Evolutionary conservation across 2,888 invertebrate species (phyloP).

Genomic region (Pollenia angustigena): DNA sequence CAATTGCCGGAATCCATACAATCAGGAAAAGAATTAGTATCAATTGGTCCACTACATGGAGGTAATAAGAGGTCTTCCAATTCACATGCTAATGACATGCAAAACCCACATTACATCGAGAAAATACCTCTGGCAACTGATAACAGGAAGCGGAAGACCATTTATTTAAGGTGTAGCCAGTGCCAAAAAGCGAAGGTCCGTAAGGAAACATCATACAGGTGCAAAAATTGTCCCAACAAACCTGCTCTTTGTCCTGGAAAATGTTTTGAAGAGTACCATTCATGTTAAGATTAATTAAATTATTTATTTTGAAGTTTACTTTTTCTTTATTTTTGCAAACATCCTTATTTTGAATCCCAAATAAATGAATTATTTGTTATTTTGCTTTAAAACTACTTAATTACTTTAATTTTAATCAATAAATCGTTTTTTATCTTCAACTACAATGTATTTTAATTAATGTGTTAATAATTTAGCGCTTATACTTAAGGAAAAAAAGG

Average conservation of each 20-base stretch:
- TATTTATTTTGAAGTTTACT: background rate
- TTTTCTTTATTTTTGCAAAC: background rate
- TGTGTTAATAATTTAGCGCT: too few species aligned
- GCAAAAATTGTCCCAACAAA: conserved; percentile 56
- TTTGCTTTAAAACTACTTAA: background rate
- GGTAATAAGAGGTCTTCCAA: conserved; percentile 36
- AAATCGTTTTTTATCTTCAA: too few species aligned
- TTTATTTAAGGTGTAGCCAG: conserved; percentile 41
- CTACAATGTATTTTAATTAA: too few species aligned
- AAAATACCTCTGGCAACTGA: conserved; percentile 51
- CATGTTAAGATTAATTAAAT: background rate
- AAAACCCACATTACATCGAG: conserved; percentile 45
- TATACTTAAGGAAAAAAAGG: too few species aligned
- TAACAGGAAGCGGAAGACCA: conserved; percentile 53
- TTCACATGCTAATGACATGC: background rate
- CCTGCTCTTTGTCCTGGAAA: conserved; percentile 51
- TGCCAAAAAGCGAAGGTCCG: conserved; percentile 30
- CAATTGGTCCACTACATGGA: conserved; percentile 22
- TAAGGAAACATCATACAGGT: conserved; percentile 64
- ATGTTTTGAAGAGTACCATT: conserved; percentile 38
- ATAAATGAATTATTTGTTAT: background rate
- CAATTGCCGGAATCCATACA: conserved; percentile 45
- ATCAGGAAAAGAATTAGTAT: conserved; percentile 29
- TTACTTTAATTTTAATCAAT: background rate
- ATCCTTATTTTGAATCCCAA: background rate